A percentile compares a stretch with the other conserved stretches of the same genome.
Conservation (phyloP, 1,140 invertebrate genomes). For the Dendrolimus punctatus region DNA sequence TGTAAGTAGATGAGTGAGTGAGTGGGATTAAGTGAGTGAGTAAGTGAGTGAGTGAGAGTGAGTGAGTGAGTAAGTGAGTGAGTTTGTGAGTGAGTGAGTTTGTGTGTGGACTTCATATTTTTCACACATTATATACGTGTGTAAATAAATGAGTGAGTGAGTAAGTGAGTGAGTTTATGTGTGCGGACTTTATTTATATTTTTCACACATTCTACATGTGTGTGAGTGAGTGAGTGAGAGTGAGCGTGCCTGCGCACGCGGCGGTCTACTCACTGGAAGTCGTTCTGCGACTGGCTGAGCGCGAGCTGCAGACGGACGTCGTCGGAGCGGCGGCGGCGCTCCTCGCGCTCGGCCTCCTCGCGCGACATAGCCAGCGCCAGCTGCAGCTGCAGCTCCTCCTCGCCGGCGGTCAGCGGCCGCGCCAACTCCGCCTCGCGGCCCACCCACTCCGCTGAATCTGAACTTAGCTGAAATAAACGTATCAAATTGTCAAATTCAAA, state of each 20-base stretch:
- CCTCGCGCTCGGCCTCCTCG: constrained; percentile 98
- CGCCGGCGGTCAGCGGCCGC: constrained; percentile 94
- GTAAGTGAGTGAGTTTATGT: too few relatives aligned
- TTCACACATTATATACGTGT: too few relatives aligned
- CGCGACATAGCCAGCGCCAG: constrained; percentile 98
- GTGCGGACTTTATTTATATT: too few relatives aligned
- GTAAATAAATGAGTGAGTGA: too few relatives aligned
- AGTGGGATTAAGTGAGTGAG: too few relatives aligned
- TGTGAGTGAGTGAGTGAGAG: not conserved
- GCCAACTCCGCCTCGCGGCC: constrained; percentile 91
- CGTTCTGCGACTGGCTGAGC: constrained; percentile 92
- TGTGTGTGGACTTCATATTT: too few relatives aligned
- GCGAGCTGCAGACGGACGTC: constrained; percentile 95
- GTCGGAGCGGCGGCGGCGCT: constrained; percentile 92
- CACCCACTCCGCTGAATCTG: constrained; percentile 28
- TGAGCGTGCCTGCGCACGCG: not conserved
- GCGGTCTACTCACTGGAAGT: constrained; percentile 79
- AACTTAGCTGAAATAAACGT: constrained; percentile 22
- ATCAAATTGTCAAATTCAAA: too few relatives aligned
- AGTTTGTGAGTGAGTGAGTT: too few relatives aligned
- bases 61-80: too few relatives aligned
- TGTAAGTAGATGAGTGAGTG: too few relatives aligned
- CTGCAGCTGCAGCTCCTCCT: constrained; percentile 98
- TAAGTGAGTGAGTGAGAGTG: too few relatives aligned
- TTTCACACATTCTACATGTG: too few relatives aligned